Conservation (phyloP, 2,888 invertebrate genomes). For the Griposia aprilina region DNA sequence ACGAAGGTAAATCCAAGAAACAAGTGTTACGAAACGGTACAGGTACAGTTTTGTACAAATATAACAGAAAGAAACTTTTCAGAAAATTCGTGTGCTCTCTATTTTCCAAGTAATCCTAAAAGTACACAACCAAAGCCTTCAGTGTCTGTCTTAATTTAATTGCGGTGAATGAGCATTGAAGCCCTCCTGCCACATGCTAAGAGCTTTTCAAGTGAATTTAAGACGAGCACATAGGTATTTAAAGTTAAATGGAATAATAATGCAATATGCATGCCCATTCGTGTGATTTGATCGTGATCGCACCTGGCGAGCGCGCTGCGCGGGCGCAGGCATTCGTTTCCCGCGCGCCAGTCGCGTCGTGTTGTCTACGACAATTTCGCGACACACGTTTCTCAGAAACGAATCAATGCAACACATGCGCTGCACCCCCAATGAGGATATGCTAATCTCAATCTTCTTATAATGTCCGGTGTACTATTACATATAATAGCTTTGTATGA, state of each 20-base stretch:
- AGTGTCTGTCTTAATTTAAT: background rate
- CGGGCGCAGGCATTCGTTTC: conserved; percentile 61
- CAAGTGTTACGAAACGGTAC: conserved; percentile 3
- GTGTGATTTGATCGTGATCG: conserved; percentile 76
- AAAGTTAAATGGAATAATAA: conserved; percentile 63
- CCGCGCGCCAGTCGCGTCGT: conserved; percentile 69
- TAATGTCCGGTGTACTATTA: conserved; percentile 80
- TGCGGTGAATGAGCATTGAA: background rate
- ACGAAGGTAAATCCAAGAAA: conserved; percentile 25
- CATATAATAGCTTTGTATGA: conserved; percentile 62
- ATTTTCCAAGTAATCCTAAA: background rate
- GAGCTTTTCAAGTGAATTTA: conserved; percentile 26
- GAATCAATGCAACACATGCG: conserved; percentile 77
- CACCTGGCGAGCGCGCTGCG: conserved; percentile 76
- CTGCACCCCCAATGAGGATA: conserved; percentile 81
- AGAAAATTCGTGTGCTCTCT: background rate
- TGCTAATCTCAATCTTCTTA: conserved; percentile 82
- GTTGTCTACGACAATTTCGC: conserved; percentile 79
- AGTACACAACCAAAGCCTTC: background rate
- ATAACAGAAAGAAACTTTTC: background rate
- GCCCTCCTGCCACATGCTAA: background rate
- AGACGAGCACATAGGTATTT: conserved; percentile 40
- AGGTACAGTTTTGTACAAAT: background rate
- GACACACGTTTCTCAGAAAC: conserved; percentile 80
- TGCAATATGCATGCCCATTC: conserved; percentile 65